phyloP scores from a whole-genome alignment of 2,888 invertebrate species.

The Seladonia tumulorum region DNA sequence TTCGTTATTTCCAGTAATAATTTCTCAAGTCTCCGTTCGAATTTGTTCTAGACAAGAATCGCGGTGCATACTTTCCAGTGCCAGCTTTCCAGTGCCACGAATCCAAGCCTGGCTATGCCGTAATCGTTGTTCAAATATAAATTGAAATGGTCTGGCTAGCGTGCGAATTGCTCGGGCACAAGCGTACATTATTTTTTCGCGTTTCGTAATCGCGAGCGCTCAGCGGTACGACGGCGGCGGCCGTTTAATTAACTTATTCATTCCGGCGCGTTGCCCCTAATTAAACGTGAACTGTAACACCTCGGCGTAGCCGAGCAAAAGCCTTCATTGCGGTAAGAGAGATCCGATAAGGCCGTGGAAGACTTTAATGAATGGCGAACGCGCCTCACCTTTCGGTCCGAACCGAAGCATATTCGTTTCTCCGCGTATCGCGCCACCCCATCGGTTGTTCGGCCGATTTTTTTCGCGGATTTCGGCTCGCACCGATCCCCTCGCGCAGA shows the following conservation, averaged over 20 bases:
- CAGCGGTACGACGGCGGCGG: conserved; percentile 15
- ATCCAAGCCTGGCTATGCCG: background rate
- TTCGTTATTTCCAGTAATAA: background rate
- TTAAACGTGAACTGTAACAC: conserved; percentile 83
- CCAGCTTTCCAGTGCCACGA: background rate
- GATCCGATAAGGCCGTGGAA: conserved; percentile 77
- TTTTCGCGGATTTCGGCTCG: conserved; percentile 32
- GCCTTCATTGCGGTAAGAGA: conserved; percentile 72
- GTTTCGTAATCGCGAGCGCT: background rate
- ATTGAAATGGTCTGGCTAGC: background rate
- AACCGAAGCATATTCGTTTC: conserved; percentile 60
- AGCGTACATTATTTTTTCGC: conserved; percentile 17
- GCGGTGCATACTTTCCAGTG: background rate
- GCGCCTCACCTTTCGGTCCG: conserved; percentile 54
- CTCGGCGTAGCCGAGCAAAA: conserved; percentile 74
- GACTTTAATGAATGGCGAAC: conserved; percentile 70
- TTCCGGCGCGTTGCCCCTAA: conserved; percentile 79
- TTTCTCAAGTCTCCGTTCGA: background rate
- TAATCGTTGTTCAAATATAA: background rate
- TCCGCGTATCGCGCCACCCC: conserved; percentile 62
- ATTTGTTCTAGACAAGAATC: too few relatives aligned
- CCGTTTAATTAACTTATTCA: conserved; percentile 83
- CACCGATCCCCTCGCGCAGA: conserved; percentile 48
- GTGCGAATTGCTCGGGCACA: background rate
- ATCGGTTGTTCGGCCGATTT: conserved; percentile 52